A percentile compares a stretch with the other conserved stretches of the same genome.
phyloP scores from a whole-genome alignment of 1,140 invertebrate genomes.

The Drosophila parabipectinata region DNA sequence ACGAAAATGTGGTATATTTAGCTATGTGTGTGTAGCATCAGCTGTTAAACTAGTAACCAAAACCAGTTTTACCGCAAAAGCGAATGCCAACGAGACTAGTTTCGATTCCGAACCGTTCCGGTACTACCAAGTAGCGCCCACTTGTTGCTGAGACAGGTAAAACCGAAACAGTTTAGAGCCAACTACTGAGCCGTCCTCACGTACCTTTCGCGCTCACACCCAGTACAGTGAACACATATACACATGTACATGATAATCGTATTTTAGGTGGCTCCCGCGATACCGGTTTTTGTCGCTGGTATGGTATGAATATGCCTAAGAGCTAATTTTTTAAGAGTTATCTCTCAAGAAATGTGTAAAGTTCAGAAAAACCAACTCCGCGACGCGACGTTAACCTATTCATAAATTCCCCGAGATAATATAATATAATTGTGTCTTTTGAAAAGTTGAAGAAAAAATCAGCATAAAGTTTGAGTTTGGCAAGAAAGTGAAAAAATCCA shows the following conservation, averaged over 20 bases:
- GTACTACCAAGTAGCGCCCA: constrained; percentile 39
- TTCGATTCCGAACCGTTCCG: constrained; percentile 28
- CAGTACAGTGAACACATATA: constrained; percentile 12
- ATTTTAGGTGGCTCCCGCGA: constrained; percentile 52
- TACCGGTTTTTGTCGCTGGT: constrained; percentile 41
- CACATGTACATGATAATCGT: constrained; percentile 11
- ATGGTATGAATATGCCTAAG: constrained; percentile 51
- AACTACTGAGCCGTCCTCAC: constrained; percentile 17
- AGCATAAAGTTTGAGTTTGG: not conserved
- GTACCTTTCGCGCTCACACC: constrained; percentile 24
- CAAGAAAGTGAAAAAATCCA: constrained; percentile 11
- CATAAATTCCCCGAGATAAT: not conserved
- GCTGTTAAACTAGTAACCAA: constrained; percentile 54
- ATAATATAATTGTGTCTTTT: not conserved
- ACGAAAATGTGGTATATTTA: constrained; percentile 9
- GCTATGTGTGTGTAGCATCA: constrained; percentile 42
- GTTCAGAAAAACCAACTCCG: constrained; percentile 28
- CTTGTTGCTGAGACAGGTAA: constrained; percentile 44
- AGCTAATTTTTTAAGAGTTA: constrained; percentile 52
- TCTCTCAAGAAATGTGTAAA: constrained; percentile 47
- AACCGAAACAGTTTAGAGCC: constrained; percentile 39
- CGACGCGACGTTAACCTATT: not conserved
- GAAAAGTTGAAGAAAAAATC: not conserved
- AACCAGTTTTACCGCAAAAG: constrained; percentile 53
- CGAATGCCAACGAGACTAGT: constrained; percentile 38